Evolutionary conservation across 2,888 invertebrate genomes (phyloP), one percentile per base, ranked within the genome.

Genomic region (Nycteola revayana): DNA sequence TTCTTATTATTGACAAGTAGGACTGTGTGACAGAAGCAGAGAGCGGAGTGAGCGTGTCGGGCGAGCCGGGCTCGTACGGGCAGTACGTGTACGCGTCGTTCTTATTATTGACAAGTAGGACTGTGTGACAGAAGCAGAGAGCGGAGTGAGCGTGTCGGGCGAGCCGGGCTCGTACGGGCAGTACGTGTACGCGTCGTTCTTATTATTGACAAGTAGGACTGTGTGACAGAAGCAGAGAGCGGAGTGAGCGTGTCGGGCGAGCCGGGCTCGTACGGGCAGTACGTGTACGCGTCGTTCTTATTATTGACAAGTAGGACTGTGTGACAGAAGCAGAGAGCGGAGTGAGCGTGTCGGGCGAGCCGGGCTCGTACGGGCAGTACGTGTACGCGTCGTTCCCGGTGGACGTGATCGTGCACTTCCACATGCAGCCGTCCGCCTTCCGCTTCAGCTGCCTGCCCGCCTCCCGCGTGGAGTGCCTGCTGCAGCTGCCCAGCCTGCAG

Each of bases 391-490:
- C 98, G 33, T 98, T 99, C 79, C 99, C 99, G 0, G 98, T 99
- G 0, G 99, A 99, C 84, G 98, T 99, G 10, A 96, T 99, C 57
- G 98, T 99, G 24, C 98, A 98, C 83, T 96, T 99, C 88, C 96
- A 97, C 80, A 98, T 99, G 94, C 98, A 98, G 75, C 98, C 98
- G 0, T 97, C 97, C 34, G 96, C 97, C 0, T 97, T 98, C 81
- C 89, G 98, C 39, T 99, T 99, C 84, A 97, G 96, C 54, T 98
- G 98, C 81, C 90, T 98, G 64, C 98, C 98, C 0, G 96, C 97
- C 0, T 98, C 98, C 3, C 90, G 98, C 44, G 98, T 98, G 1
- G 98, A 98, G 84, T 98, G 98, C 69, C 94, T 98, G 91, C 90
- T 98, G 46, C 96, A 97, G 75, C 90, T 99, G 63, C 99, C 99